Evolutionary conservation across 2,113 vertebrate species (phyloP).

Genomic region (Erythrolamprus reginae): DNA sequence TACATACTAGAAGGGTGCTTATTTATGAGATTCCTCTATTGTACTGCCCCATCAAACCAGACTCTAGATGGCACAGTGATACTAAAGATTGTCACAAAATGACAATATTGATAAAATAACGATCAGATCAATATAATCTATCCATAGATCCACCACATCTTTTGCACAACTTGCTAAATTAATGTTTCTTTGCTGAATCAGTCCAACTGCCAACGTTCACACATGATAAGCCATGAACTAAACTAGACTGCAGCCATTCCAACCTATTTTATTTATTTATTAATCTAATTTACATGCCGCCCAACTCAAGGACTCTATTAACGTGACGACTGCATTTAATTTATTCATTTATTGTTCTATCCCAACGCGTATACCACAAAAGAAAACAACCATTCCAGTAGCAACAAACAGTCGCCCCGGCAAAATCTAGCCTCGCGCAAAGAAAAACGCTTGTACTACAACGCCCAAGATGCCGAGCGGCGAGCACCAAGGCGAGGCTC

Average conservation of each 20-base stretch:
- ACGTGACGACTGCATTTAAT: not conserved
- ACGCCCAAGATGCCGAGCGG: not conserved
- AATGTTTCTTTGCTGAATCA: not conserved
- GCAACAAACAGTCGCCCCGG: not conserved
- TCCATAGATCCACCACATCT: not conserved
- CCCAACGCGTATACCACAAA: not conserved
- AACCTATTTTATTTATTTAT: not conserved
- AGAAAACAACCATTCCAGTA: not conserved
- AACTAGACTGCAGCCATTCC: not conserved
- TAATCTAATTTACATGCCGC: no score
- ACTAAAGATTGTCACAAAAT: not conserved
- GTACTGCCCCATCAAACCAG: not conserved
- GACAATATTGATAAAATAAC: not conserved
- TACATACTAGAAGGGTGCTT: not conserved
- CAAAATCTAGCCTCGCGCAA: not conserved
- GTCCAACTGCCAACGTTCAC: not conserved
- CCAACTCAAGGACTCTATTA: no score
- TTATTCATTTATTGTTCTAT: not conserved
- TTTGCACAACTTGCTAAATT: not conserved
- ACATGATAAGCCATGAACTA: not conserved
- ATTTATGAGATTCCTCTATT: not conserved
- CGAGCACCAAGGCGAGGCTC: rapidly evolving
- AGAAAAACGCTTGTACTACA: not conserved
- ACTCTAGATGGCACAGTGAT: not conserved
- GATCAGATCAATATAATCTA: not conserved